Conservation (phyloP, 2,888 invertebrate species). For the Rapana venosa region DNA sequence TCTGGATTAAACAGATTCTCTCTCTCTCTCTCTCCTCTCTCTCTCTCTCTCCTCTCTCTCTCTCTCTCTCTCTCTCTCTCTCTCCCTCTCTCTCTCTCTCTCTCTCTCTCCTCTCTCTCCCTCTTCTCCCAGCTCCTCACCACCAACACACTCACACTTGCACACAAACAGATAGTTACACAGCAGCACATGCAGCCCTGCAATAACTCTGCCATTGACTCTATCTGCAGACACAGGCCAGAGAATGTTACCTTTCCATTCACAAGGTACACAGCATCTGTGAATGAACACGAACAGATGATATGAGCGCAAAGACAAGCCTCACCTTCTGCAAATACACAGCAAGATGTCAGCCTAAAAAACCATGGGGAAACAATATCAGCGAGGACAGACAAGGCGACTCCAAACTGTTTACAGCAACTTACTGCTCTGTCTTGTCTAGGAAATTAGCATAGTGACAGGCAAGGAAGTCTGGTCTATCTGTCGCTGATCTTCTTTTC, state of each 20-base stretch:
- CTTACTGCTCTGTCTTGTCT: constrained; percentile 12
- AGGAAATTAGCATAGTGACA: constrained; percentile 30
- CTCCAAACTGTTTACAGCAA: constrained; percentile 36
- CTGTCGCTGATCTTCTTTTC: background rate
- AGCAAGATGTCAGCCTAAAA: background rate
- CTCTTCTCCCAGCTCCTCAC: too few species aligned
- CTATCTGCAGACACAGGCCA: too few species aligned
- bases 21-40: background rate
- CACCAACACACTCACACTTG: too few species aligned
- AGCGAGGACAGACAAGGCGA: constrained; percentile 36
- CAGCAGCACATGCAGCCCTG: too few species aligned
- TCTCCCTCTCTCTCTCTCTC: too few species aligned
- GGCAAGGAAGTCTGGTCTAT: background rate
- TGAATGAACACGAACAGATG: background rate
- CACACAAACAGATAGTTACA: too few species aligned
- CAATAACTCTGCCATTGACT: too few species aligned
- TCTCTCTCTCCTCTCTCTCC: too few species aligned
- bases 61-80: too few species aligned
- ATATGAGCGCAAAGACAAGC: background rate
- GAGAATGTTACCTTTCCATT: too few species aligned
- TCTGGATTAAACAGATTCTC: background rate
- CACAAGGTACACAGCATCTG: background rate
- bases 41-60: background rate
- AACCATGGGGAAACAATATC: constrained; percentile 21
- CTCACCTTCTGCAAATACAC: constrained; percentile 19